Conservation (phyloP, 1,140 invertebrate species). For the Apis florea region DNA sequence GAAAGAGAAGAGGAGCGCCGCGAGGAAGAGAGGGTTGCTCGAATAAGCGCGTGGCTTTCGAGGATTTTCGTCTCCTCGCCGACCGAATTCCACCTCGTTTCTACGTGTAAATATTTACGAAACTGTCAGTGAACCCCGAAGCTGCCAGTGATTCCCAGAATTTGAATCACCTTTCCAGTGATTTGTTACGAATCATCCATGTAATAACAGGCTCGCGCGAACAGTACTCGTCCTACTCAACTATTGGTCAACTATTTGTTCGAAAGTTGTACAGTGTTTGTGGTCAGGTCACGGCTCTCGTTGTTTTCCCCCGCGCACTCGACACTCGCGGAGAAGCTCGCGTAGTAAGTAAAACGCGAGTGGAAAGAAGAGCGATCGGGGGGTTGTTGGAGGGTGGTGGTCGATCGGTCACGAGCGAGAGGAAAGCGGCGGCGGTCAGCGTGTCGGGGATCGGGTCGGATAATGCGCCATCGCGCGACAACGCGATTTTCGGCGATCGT, state of each 20-base stretch:
- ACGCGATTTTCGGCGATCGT: slow-evolving; percentile 45
- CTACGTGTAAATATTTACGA: slow-evolving; percentile 11
- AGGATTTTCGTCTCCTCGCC: neutral
- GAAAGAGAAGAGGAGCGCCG: slow-evolving; percentile 38
- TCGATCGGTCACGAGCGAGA: neutral
- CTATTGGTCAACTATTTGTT: too few relatives aligned
- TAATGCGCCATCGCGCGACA: slow-evolving; percentile 64
- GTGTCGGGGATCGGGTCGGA: slow-evolving; percentile 59
- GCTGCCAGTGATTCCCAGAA: too few relatives aligned
- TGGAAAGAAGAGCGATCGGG: neutral
- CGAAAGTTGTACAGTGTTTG: too few relatives aligned
- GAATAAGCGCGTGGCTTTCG: slow-evolving; percentile 23
- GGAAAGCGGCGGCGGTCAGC: slow-evolving; percentile 33
- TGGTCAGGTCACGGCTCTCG: too few relatives aligned
- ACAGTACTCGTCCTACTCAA: too few relatives aligned
- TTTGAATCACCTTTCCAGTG: neutral
- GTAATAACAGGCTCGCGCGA: too few relatives aligned
- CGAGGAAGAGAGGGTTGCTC: slow-evolving; percentile 18
- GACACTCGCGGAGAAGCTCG: neutral
- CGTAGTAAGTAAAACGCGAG: neutral
- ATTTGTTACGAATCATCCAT: neutral
- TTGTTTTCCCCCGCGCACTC: too few relatives aligned
- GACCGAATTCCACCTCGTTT: neutral
- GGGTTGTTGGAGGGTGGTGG: neutral
- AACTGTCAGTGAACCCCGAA: slow-evolving; percentile 17